These are phyloP conservation scores for Lasiurus borealis DNA, from an alignment of 2,113 vertebrate species.

Conservation along the genomic window DNA sequence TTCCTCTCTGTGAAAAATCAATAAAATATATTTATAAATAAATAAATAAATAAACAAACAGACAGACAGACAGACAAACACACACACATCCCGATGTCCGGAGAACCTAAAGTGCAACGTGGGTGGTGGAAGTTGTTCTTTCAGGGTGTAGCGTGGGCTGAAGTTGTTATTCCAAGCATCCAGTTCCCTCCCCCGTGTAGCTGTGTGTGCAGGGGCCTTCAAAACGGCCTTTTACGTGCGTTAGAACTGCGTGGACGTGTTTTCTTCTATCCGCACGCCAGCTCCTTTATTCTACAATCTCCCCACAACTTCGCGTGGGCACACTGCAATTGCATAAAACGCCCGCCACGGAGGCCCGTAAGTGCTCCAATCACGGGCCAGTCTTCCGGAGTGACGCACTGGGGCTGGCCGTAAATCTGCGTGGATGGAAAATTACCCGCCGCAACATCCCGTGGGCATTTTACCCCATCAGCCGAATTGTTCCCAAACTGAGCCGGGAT, in stretches of 20 bases:
- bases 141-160: background rate
- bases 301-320: background rate
- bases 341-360: background rate
- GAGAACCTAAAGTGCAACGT: background rate
- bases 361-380: rapidly evolving
- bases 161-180: too few relatives aligned
- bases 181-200: too few relatives aligned
- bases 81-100: background rate
- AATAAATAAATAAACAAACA: too few relatives aligned
- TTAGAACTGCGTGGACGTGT: background rate
- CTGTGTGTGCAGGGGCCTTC: background rate
- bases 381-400: background rate
- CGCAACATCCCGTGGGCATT: slow-evolving; percentile 38
- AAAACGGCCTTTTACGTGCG: background rate
- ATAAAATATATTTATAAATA: too few relatives aligned
- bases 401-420: slow-evolving; percentile 15
- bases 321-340: background rate
- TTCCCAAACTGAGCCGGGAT: slow-evolving; percentile 58
- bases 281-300: background rate
- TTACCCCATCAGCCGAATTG: background rate
- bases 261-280: background rate
- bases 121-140: background rate
- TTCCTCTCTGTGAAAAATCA: too few relatives aligned
- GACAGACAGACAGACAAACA: too few relatives aligned
- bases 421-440: background rate